Percentiles rank a stretch among this genome's conserved stretches.
These are phyloP conservation scores for Halyomorpha halys DNA, from an alignment of 1,140 invertebrate species.

Conservation along the genomic window DNA sequence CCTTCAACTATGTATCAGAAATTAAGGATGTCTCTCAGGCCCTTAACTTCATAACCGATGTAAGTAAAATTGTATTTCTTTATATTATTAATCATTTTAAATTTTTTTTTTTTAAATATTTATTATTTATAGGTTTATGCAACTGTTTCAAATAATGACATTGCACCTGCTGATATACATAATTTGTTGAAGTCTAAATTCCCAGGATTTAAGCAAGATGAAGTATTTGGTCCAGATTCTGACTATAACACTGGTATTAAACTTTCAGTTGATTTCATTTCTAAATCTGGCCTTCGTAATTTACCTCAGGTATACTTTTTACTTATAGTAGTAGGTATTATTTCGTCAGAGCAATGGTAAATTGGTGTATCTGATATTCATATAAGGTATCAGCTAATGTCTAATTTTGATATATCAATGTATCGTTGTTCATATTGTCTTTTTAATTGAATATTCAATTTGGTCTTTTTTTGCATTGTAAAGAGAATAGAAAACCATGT, in stretches of 20 bases:
- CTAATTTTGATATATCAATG: too few relatives aligned
- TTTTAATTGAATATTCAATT: too few relatives aligned
- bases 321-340: neutral
- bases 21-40: conserved; percentile 60
- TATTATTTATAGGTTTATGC: conserved; percentile 38
- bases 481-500: too few relatives aligned
- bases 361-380: too few relatives aligned
- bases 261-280: conserved; percentile 71
- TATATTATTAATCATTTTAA: neutral
- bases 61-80: conserved; percentile 37
- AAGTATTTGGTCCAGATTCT: conserved; percentile 77
- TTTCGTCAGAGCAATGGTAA: too few relatives aligned
- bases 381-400: too few relatives aligned
- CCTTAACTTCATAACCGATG: conserved; percentile 71
- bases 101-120: neutral
- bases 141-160: conserved; percentile 36
- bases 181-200: conserved; percentile 58
- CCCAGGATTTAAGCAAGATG: conserved; percentile 53
- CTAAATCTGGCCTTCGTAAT: conserved; percentile 63
- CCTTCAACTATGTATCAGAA: conserved; percentile 84
- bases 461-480: too few relatives aligned
- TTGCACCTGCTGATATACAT: conserved; percentile 56
- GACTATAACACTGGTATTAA: conserved; percentile 85
- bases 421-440: too few relatives aligned
- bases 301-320: conserved; percentile 50